phyloP scores from a whole-genome alignment of 1,140 invertebrate genomes.

The Cotesia vestalis region DNA sequence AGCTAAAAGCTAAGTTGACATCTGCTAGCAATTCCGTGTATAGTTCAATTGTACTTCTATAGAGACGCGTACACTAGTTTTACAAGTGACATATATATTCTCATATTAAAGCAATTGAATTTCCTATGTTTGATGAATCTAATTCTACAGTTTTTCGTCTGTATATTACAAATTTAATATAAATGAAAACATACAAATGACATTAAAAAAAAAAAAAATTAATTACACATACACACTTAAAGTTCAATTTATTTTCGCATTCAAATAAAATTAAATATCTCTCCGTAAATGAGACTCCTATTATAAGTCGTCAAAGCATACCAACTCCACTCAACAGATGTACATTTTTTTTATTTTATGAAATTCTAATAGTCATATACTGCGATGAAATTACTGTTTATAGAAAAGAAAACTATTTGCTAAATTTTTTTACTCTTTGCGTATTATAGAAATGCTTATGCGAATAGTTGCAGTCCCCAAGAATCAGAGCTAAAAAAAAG shows the following conservation, averaged over 20 bases:
- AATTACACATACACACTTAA: neutral
- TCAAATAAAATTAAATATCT: no score
- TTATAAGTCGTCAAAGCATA: no score
- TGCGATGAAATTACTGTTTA: no score
- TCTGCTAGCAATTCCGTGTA: neutral
- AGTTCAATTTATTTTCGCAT: no score
- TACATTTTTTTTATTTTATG: no score
- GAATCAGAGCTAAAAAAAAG: slow-evolving; percentile 11
- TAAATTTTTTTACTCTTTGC: no score
- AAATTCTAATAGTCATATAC: no score
- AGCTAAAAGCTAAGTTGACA: slow-evolving; percentile 24
- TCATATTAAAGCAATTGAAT: neutral
- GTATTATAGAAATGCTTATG: no score
- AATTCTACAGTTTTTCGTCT: neutral
- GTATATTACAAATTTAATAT: neutral
- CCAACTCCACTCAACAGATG: no score
- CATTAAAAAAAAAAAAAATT: slow-evolving; percentile 5
- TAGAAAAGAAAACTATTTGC: no score
- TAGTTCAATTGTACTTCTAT: neutral
- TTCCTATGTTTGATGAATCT: neutral
- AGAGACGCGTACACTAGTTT: neutral
- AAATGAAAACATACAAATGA: neutral
- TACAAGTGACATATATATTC: neutral
- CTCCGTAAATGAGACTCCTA: no score
- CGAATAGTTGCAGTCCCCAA: no score